Percentiles rank a stretch among this genome's conserved stretches.
Evolutionary conservation across 2,797 vertebrate genomes (phyloP).

Genomic region (Enteromius anoplus): DNA sequence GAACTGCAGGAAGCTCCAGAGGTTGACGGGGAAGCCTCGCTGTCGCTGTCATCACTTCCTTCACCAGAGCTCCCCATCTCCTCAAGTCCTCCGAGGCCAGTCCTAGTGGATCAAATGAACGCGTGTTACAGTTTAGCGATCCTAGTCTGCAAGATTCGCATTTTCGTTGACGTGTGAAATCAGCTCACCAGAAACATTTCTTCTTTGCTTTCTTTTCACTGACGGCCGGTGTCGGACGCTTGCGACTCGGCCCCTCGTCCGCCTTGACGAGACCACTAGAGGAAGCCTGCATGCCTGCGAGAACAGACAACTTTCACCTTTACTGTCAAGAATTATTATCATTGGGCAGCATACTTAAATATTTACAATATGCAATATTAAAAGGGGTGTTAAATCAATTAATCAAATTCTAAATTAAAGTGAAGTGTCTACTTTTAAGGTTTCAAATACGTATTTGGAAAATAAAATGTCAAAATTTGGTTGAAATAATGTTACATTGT

Average conservation of each 20-base stretch:
- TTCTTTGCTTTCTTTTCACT: slow-evolving; percentile 69
- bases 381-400: not conserved
- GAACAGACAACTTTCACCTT: not conserved
- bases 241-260: slow-evolving; percentile 67
- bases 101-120: slow-evolving; percentile 63
- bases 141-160: not conserved
- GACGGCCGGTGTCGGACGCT: slow-evolving; percentile 65
- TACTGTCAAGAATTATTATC: not conserved
- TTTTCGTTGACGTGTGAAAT: not conserved
- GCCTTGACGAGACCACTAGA: slow-evolving; percentile 77
- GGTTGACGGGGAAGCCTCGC: slow-evolving; percentile 48
- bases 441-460: too few species aligned
- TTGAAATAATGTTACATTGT: too few species aligned
- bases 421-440: too few species aligned
- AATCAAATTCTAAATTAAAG: not conserved
- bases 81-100: slow-evolving; percentile 71
- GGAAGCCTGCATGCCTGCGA: slow-evolving; percentile 84
- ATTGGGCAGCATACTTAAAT: not conserved
- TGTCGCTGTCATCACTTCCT: slow-evolving; percentile 67
- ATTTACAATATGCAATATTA: not conserved
- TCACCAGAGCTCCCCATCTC: slow-evolving; percentile 73
- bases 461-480: too few species aligned
- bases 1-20: slow-evolving; percentile 34
- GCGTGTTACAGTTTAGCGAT: not conserved
- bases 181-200: slow-evolving; percentile 83